Base-by-base conservation (phyloP, 2,113 vertebrate species). In the western clawed frog (Xenopus tropicalis) region DNA sequence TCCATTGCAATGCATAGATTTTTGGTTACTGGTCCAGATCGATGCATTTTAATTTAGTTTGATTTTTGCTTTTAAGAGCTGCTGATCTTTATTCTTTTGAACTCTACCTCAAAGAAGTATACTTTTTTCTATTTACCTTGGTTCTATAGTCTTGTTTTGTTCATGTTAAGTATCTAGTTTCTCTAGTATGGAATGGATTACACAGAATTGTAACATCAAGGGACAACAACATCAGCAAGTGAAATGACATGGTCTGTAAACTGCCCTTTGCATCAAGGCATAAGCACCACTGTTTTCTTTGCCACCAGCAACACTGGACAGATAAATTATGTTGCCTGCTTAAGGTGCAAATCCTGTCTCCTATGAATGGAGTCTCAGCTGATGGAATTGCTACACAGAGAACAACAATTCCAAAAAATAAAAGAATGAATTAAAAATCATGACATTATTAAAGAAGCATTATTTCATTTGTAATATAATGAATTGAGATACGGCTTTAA, bases 1-100 rank as follows among this genome's bases (percentile, higher is more conserved):
- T 20, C 19, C 20, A 10, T 21, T 9, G 64, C 44, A 8, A 13
- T 46, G 42, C 20, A 48, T 23, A 17, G 64, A 66, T 66, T 48
- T 21, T 66, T 20, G 37, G 64, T 23, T 24, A 48, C 21, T 66
- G 14, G 44, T 9, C 11, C 64, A 48, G 64, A 23, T 66, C 64
- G 29, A 66, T 66, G 44, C 44, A 21, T 23, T 66, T 48, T 66
- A 21, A 66, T 43, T 65, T 37, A 29, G 25, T 37, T 37, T 37
- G 29, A 37, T 37, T 62, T 66, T 48, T 51, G 64, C 44, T 48
- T 46, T 66, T 66, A 48, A 48, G 43, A 66, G 43, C 43, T 20
- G 12, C 23, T 23, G 42, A 20, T 66, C 44, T 66, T 48, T 54
- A 20, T 66, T n/a, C 64, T 17, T 66, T 66, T 66, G 64, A 66